phyloP scores from a whole-genome alignment of 2,797 vertebrate species.

The Clarias pachynema region DNA sequence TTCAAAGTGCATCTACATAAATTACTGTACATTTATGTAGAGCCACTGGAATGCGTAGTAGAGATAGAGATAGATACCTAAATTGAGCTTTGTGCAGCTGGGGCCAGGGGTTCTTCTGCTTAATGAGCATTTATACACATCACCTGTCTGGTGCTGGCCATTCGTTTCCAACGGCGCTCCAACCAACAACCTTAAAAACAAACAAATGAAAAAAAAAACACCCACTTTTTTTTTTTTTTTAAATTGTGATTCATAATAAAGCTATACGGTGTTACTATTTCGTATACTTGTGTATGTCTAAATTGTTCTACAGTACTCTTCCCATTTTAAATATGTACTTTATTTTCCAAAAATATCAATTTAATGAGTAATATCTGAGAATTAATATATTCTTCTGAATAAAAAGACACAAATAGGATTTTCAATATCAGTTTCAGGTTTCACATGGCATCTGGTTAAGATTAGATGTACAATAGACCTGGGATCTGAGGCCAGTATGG shows the following conservation, averaged over 20 bases:
- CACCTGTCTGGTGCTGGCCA: conserved; percentile 91
- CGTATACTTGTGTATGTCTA: background rate
- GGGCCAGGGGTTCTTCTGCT: conserved; percentile 78
- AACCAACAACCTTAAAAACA: conserved; percentile 86
- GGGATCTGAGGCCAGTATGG: background rate
- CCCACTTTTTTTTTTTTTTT: background rate
- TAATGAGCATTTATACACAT: conserved; percentile 92
- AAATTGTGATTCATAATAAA: background rate
- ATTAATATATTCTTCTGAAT: background rate
- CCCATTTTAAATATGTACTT: background rate
- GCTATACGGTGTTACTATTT: background rate
- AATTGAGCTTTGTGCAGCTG: conserved; percentile 93
- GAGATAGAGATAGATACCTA: conserved; percentile 78
- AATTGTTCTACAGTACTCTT: background rate
- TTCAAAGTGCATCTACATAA: conserved; percentile 34
- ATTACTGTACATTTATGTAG: conserved; percentile 26
- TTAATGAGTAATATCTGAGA: background rate
- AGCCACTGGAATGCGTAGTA: background rate
- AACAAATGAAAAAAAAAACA: conserved; percentile 21
- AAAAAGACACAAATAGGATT: background rate
- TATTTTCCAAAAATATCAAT: background rate
- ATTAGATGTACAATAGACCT: background rate
- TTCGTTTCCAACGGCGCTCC: conserved; percentile 94
- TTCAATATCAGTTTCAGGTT: background rate
- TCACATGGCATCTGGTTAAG: background rate